A percentile compares a stretch with the other conserved stretches of the same genome.
These are phyloP conservation scores for Cyanistes caeruleus DNA, from an alignment of 2,113 vertebrate genomes.

Conservation along the genomic window DNA sequence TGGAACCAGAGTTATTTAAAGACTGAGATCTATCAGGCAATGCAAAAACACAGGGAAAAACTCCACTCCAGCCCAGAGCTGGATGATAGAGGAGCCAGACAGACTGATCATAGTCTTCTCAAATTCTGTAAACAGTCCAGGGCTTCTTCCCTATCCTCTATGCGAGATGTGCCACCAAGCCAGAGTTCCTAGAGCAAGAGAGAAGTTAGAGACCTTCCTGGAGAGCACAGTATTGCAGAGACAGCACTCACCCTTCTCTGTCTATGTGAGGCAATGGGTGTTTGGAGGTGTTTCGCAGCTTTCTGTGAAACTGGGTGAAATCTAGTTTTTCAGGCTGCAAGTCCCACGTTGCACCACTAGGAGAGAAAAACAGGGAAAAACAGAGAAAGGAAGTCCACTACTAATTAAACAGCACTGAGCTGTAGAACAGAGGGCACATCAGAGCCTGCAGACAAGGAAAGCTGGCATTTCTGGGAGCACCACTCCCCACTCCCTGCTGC, in stretches of 20 bases:
- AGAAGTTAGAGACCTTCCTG: not conserved
- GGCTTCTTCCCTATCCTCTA: not conserved
- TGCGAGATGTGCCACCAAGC: accelerated
- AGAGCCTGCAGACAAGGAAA: not conserved
- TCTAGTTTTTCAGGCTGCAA: slow-evolving; percentile 96
- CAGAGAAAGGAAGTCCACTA: not conserved
- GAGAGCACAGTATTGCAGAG: not conserved
- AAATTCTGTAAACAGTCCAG: accelerated
- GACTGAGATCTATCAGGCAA: not conserved
- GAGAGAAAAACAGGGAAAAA: slow-evolving; percentile 18
- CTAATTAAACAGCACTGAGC: not conserved
- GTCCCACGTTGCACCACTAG: slow-evolving; percentile 93
- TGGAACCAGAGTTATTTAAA: not conserved
- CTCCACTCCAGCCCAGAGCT: not conserved
- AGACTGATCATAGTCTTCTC: not conserved
- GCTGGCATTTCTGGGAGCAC: not conserved
- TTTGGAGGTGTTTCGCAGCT: slow-evolving; percentile 86
- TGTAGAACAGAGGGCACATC: not conserved
- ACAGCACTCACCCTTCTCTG: slow-evolving; percentile 87
- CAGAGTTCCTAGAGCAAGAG: not conserved
- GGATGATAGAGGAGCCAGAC: not conserved
- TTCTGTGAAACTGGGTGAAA: slow-evolving; percentile 92
- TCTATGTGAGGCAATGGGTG: slow-evolving; percentile 89
- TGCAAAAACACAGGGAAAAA: not conserved
- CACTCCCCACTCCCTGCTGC: not conserved